Base-by-base conservation (phyloP, 2,888 invertebrate species). In the Rhingia rostrata region DNA sequence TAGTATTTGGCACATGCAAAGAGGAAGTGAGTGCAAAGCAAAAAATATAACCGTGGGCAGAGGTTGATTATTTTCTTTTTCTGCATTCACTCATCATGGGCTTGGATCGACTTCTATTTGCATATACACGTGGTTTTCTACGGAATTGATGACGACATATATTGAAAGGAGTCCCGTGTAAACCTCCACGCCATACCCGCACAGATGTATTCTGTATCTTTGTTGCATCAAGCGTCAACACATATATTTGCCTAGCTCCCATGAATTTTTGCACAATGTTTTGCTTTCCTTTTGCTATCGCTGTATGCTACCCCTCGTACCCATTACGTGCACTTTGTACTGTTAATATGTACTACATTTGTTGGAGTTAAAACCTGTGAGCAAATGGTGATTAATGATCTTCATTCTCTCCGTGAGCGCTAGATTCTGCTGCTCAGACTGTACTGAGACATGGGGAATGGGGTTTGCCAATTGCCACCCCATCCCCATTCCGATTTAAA, bases 341-440 rank as follows among this genome's bases (percentile, higher is more conserved):
- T n/a, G n/a, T n/a, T n/a, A n/a, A n/a, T n/a, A n/a, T n/a, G n/a
- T n/a, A n/a, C n/a, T n/a, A n/a, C n/a, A n/a, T n/a, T n/a, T n/a
- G n/a, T n/a, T n/a, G n/a, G n/a, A n/a, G n/a, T 61, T 73, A 43
- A 58, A 64, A 58, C 54, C 58, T 79, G 45, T 72, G 64, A 70
- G 72, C 69, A 77, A 22, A 79, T 51, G 63, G 67, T 83, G 77
- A 83, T 83, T 78, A 78, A 83, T 83, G 77, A 77, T 72, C 82
- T 67, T 61, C 45, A 22, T 22, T 54, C 54, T 75, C 47, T 43
- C 41, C n/a, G 67, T 54, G 54, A 63, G 41, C 61, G 53, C 60
- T 61, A 43, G 53, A 45, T 67, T 72, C 49, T 61, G 64, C 39
- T 64, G 33, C 66, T 32, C 39, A 12, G 9, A 33, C 39, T 49